Evolutionary conservation across 2,113 vertebrate genomes (phyloP), one percentile per base, ranked within the genome.

Genomic region (Budorcas taxicolor): DNA sequence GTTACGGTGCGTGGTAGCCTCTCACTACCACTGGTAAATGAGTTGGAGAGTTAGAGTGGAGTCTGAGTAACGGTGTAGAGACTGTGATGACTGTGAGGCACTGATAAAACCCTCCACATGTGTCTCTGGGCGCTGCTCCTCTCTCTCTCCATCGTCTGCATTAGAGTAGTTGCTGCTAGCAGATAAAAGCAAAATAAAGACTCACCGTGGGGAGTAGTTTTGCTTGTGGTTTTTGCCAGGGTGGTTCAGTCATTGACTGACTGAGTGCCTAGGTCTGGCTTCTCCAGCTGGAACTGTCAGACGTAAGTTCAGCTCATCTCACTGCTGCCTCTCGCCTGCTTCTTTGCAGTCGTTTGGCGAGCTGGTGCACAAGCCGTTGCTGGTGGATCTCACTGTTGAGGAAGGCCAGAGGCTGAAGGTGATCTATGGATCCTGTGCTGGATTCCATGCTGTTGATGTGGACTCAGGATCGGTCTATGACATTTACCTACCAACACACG

Each of bases 381-480:
- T 99, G 98, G 99, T 99, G 53, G 99, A 99, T 98, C 99, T 99
- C 90, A 99, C 99, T 0, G 99, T 99, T 83, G 99, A 99, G 98
- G 99, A 99, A 94, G 99, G 99, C 55, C 99, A 99, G 98, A 99
- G 99, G 98, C 98, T 99, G 98, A 99, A 99, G 98, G 99, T 99
- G 96, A 99, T 99, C 99, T 99, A 99, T 81, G 99, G 99, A 47
- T 99, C 99, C 85, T 99, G 98, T 67, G 99, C 99, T 97, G 99
- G 99, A 67, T 99, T 99, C 98, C 99, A 99, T 93, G 99, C 99
- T 0, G 99, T 99, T 87, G 99, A 99, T 64, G 99, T 99, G 87
- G 99, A 99, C 98, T 99, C 99, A 0, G 99, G 99, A 96, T 99
- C 99, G 0, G 99, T 99, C 93, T 99, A 99, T 87, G 99, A 99